Base-by-base conservation (phyloP, 1,140 invertebrate species). In the Drosophila kikkawai region DNA sequence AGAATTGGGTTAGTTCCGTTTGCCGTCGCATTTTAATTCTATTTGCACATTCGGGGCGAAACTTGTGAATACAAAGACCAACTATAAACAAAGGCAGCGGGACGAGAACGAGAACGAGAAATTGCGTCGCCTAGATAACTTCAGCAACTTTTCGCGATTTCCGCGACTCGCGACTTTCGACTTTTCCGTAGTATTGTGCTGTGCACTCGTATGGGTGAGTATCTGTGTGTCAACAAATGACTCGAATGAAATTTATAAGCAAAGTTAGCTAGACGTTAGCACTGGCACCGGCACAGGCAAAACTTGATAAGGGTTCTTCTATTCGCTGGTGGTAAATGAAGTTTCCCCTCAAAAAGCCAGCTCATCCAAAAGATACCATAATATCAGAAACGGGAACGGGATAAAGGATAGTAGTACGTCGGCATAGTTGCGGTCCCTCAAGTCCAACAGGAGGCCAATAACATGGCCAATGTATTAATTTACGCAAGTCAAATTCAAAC, bases 231-330 rank as follows among this genome's bases (percentile, higher is more conserved):
- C 85, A 87, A 80, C 84, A 90, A 87, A 87, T 87, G 84, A 79
- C 85, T 88, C 78, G 84, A 87, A 87, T 88, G 80, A 88, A 87
- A 87, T 88, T 87, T 87, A 87, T 88, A 87, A 87, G 80, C 85
- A 84, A 87, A 87, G 85, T 87, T 84, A 75, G 64, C 70, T 68
- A 66, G 79, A 74, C 80, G 74, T 45, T 45, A 13, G 44, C 51
- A 55, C 4, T 7, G 51, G 69, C 79, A 79, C 55, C 69, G 75
- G 77, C 34, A 55, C 32, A 50, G 17, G 32, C 42, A 32, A 45
- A 68, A 67, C 56, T 75, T 80, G 66, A 74, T 80, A 80, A 74
- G 61, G 56, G 57, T 82, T 45, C 58, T 39, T 26, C 26, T 29
- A 29, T 29, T 29, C 45, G 58, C 57, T 61, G 51, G 32, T 58